phyloP scores from a whole-genome alignment of 2,888 invertebrate species.

The Hyposoter didymator region DNA sequence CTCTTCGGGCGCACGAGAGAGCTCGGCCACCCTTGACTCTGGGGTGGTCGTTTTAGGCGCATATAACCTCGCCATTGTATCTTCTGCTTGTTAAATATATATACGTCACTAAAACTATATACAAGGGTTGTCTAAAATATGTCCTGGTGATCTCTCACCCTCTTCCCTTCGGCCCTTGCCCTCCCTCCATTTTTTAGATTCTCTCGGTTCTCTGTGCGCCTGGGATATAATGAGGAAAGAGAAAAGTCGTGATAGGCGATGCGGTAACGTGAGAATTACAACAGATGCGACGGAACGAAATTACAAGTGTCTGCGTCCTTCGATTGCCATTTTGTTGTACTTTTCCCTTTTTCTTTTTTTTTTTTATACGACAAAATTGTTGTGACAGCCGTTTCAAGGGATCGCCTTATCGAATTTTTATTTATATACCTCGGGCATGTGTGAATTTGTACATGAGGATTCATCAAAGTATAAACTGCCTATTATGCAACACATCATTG shows the following conservation, averaged over 20 bases:
- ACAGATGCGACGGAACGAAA: conserved; percentile 81
- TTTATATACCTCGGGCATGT: conserved; percentile 12
- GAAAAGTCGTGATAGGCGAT: conserved; percentile 66
- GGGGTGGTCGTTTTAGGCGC: conserved; percentile 55
- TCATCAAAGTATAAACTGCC: background rate
- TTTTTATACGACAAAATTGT: conserved; percentile 75
- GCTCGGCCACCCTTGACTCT: conserved; percentile 66
- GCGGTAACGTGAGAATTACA: conserved; percentile 82
- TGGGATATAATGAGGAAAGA: conserved; percentile 22
- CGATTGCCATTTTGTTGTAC: conserved; percentile 69
- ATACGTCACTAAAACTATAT: conserved; percentile 69
- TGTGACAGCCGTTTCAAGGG: conserved; percentile 79
- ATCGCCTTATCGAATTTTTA: conserved; percentile 43
- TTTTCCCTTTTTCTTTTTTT: conserved; percentile 72
- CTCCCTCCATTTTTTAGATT: conserved; percentile 18
- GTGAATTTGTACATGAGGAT: background rate
- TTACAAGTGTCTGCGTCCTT: conserved; percentile 76
- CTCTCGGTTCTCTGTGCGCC: conserved; percentile 38
- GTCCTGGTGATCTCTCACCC: conserved; percentile 71
- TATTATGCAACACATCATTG: conserved; percentile 4
- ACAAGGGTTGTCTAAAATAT: conserved; percentile 77
- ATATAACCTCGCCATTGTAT: conserved; percentile 63
- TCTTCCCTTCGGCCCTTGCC: conserved; percentile 55
- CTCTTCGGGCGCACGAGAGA: conserved; percentile 69
- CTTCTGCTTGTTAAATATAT: conserved; percentile 51